These are phyloP conservation scores for Malacoctenus gilli DNA, from an alignment of 2,797 vertebrate genomes.

Conservation along the genomic window DNA sequence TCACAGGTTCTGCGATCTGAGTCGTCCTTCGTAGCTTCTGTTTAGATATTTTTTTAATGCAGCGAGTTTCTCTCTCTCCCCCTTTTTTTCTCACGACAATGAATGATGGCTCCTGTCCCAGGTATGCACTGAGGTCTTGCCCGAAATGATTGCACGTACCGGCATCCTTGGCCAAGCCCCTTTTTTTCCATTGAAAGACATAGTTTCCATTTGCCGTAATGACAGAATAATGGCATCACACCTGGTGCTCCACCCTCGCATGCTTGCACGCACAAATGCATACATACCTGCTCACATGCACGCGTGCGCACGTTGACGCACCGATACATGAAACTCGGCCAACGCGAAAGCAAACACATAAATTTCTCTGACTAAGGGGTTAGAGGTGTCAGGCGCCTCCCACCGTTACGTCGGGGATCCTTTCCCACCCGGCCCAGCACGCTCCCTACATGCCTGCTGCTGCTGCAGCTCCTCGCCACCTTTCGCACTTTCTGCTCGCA, in stretches of 20 bases:
- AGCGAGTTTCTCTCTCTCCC: neutral
- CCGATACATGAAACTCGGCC: constrained; percentile 41
- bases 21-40: constrained; percentile 7
- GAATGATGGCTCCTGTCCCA: constrained; percentile 52
- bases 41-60: constrained; percentile 40
- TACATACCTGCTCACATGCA: constrained; percentile 17
- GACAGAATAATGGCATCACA: constrained; percentile 75
- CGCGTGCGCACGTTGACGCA: constrained; percentile 25
- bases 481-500: constrained; percentile 29
- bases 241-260: constrained; percentile 68
- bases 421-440: constrained; percentile 30
- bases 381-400: constrained; percentile 50
- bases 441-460: constrained; percentile 16
- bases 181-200: constrained; percentile 72
- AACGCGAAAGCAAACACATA: constrained; percentile 65
- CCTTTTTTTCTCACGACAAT: constrained; percentile 17
- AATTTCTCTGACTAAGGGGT: constrained; percentile 63
- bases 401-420: constrained; percentile 62
- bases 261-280: constrained; percentile 40
- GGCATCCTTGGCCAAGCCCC: constrained; percentile 62
- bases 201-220: constrained; percentile 76
- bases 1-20: constrained; percentile 13
- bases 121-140: constrained; percentile 57
- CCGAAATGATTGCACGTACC: constrained; percentile 56
- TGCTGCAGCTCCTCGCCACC: constrained; percentile 5